Base-by-base conservation (phyloP, 2,113 vertebrate species). In the Pimephales promelas region DNA sequence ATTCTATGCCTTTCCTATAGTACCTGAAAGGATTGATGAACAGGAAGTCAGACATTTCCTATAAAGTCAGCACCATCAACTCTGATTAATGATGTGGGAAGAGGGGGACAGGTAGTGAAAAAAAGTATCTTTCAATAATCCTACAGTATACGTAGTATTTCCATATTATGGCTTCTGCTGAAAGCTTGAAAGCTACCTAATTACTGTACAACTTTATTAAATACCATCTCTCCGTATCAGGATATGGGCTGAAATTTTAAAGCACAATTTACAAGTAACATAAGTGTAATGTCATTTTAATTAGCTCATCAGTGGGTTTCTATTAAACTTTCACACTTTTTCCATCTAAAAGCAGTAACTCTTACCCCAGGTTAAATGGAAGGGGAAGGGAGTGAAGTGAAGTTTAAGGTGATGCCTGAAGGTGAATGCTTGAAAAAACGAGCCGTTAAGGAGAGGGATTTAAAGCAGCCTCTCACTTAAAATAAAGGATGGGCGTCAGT, bases 31-130 rank as follows among this genome's bases (percentile, higher is more conserved):
- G 52, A 85, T 83, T 16, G 57, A 89, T 86, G 85, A 64, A 87
- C 80, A 88, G 90, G 89, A 90, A 89, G 84, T 85, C 64, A 88
- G 26, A 90, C 57, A 91, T 88, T 91, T 90, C 85, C 82, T 88
- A 64, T 56, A 83, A 66, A 87, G 52, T 83, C 90, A 83, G 54
- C 88, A 88, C 20, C 68, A 83, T 82, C 80, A 86, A 82, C 87
- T 56, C 56, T 68, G 64, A 89, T 81, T 54, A 31, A 82, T 79
- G 83, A 52, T 14, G 43, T 43, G 40, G 74, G 43, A 78, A 36
- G 8, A 40, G 75, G 18, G 18, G 31, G 36, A 76, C 28, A 40
- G 52, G 10, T 16, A 57, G 74, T 31, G 4, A 76, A 20, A 47
- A 24, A 76, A 77, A 14, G 28, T 49, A 13, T 16, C 20, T 20